Conservation (phyloP, 2,113 vertebrate species). For the Chaenogobius annularis region DNA sequence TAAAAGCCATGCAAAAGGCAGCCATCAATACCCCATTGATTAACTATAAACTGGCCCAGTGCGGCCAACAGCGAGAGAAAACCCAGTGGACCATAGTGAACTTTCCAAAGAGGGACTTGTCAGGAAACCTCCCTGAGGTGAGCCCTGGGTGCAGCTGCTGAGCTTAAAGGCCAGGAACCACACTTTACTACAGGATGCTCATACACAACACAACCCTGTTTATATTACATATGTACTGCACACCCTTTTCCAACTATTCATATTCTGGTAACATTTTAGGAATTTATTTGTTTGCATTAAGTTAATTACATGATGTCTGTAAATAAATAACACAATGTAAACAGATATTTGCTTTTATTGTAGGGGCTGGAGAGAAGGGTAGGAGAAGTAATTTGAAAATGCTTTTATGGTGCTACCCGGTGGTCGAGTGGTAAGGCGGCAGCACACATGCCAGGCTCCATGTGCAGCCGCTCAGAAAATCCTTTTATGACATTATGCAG, state of each 20-base stretch:
- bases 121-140: constrained; percentile 75
- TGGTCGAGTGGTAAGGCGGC: too few species aligned
- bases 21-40: constrained; percentile 10
- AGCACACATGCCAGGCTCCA: too few species aligned
- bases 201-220: constrained; percentile 3
- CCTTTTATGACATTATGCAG: background rate
- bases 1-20: background rate
- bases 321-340: background rate
- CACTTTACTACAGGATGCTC: constrained; percentile 35
- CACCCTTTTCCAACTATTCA: background rate
- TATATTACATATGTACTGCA: background rate
- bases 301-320: background rate
- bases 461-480: too few species aligned
- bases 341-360: too few species aligned
- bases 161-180: constrained; percentile 72
- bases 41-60: constrained; percentile 7
- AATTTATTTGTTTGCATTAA: background rate
- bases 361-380: too few species aligned
- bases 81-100: constrained; percentile 62
- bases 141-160: constrained; percentile 69
- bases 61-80: constrained; percentile 26
- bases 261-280: background rate
- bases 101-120: constrained; percentile 77
- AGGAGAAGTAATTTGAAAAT: too few species aligned
- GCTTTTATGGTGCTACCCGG: too few species aligned